These are phyloP conservation scores for Agrotis ipsilon DNA, from an alignment of 2,888 invertebrate species.

Conservation along the genomic window DNA sequence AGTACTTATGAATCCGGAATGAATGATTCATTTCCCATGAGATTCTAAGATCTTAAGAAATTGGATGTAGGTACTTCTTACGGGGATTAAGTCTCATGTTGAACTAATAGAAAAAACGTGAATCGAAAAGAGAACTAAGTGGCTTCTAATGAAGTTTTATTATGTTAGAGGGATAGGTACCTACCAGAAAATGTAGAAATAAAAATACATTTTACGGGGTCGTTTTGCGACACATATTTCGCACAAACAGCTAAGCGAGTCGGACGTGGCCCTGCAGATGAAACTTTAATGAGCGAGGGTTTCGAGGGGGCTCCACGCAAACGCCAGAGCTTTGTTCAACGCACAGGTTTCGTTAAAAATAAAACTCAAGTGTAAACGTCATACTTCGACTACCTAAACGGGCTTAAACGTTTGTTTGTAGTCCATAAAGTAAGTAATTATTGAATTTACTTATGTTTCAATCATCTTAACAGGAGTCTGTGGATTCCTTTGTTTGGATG, in stretches of 20 bases:
- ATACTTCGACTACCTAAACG: slow-evolving; percentile 36
- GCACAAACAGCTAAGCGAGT: slow-evolving; percentile 50
- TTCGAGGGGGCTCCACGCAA: slow-evolving; percentile 69
- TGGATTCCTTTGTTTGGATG: slow-evolving; percentile 57
- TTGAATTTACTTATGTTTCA: slow-evolving; percentile 41
- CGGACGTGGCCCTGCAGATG: slow-evolving; percentile 62
- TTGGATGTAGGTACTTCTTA: neutral
- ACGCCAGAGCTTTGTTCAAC: slow-evolving; percentile 66
- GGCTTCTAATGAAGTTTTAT: slow-evolving; percentile 4
- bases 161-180: neutral
- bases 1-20: slow-evolving; percentile 17
- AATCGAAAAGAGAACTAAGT: neutral
- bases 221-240: slow-evolving; percentile 48
- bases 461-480: slow-evolving; percentile 39
- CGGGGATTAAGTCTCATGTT: neutral
- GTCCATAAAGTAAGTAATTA: slow-evolving; percentile 51
- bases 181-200: no score
- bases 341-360: slow-evolving; percentile 72
- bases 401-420: slow-evolving; percentile 21
- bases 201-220: slow-evolving; percentile 14
- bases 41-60: slow-evolving; percentile 18
- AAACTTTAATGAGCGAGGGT: slow-evolving; percentile 77
- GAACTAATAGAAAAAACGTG: no score
- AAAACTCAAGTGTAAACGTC: slow-evolving; percentile 59
- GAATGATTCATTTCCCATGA: slow-evolving; percentile 24